These are phyloP conservation scores for Plusia festucae DNA, from an alignment of 2,888 invertebrate species.

Conservation along the genomic window DNA sequence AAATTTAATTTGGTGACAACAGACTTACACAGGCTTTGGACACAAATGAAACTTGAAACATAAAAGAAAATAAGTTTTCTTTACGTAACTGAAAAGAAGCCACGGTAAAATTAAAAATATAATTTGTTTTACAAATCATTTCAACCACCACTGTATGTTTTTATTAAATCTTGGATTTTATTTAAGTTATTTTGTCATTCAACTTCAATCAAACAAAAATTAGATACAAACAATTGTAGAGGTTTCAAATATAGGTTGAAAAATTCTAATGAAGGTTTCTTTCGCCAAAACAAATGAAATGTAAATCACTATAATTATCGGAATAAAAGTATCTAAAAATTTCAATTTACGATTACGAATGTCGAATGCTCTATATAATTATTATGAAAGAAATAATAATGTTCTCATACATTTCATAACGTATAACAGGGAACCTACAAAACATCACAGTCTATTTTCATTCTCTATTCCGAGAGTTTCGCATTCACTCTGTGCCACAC, in stretches of 20 bases:
- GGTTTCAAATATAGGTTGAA: too few relatives aligned
- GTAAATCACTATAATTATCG: too few relatives aligned
- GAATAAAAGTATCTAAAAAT: too few relatives aligned
- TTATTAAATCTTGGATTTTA: too few relatives aligned
- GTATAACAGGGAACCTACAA: not conserved
- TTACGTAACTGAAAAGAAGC: not conserved
- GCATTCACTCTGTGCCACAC: conserved; percentile 35
- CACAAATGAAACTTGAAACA: not conserved
- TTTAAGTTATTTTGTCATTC: too few relatives aligned
- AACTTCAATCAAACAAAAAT: too few relatives aligned
- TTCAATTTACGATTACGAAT: too few relatives aligned
- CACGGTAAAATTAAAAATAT: not conserved
- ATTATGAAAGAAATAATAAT: not conserved
- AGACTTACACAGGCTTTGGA: not conserved
- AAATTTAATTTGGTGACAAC: conserved; percentile 16
- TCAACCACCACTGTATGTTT: too few relatives aligned
- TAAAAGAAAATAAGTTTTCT: not conserved
- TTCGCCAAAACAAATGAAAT: too few relatives aligned
- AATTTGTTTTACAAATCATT: not conserved
- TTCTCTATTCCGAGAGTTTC: conserved; percentile 9
- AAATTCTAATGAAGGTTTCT: too few relatives aligned
- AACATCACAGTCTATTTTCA: conserved; percentile 5
- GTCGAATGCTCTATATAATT: too few relatives aligned
- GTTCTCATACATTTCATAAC: not conserved
- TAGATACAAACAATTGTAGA: too few relatives aligned